Percentiles rank a stretch among this genome's conserved stretches.
Conservation (phyloP, 2,888 invertebrate genomes). For the Aproaerema taeniolella region DNA sequence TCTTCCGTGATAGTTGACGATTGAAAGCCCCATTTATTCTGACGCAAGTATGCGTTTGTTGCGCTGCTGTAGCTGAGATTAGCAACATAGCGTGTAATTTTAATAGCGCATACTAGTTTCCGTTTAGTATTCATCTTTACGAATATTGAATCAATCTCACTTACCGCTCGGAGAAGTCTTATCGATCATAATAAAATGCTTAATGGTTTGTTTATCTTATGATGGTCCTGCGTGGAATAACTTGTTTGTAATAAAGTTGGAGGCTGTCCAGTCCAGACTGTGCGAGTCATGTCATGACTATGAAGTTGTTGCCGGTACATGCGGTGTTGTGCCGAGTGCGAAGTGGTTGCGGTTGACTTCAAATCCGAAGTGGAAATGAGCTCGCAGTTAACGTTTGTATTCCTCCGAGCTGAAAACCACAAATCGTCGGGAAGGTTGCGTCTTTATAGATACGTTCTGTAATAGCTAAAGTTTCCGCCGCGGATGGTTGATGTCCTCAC, state of each 20-base stretch:
- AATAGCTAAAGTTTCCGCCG: slow-evolving; percentile 45
- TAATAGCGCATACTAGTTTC: slow-evolving; percentile 28
- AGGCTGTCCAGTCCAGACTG: slow-evolving; percentile 15
- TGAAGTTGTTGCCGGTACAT: slow-evolving; percentile 27
- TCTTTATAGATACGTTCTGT: slow-evolving; percentile 43
- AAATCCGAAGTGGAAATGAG: slow-evolving; percentile 63
- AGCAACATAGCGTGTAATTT: slow-evolving; percentile 33
- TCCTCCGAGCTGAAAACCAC: slow-evolving; percentile 51
- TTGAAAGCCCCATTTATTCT: slow-evolving; percentile 52
- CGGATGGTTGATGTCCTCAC: slow-evolving; percentile 48
- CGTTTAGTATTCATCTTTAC: slow-evolving; percentile 31
- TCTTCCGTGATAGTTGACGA: slow-evolving; percentile 55
- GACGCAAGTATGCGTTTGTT: slow-evolving; percentile 48
- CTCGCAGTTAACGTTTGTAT: slow-evolving; percentile 47
- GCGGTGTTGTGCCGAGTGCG: slow-evolving; percentile 31
- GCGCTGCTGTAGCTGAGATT: slow-evolving; percentile 32
- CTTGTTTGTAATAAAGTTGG: slow-evolving; percentile 1
- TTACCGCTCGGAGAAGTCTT: slow-evolving; percentile 1
- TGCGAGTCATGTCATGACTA: slow-evolving; percentile 24
- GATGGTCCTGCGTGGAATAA: slow-evolving; percentile 8
- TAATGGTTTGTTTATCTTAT: slow-evolving; percentile 5
- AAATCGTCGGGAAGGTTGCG: slow-evolving; percentile 47
- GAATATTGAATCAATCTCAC: slow-evolving; percentile 10
- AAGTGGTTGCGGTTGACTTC: slow-evolving; percentile 55
- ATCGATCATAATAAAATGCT: slow-evolving; percentile 3